Percentiles rank a stretch among this genome's conserved stretches.
Conservation (phyloP, 1,140 invertebrate genomes). For the Octopus sinensis region DNA sequence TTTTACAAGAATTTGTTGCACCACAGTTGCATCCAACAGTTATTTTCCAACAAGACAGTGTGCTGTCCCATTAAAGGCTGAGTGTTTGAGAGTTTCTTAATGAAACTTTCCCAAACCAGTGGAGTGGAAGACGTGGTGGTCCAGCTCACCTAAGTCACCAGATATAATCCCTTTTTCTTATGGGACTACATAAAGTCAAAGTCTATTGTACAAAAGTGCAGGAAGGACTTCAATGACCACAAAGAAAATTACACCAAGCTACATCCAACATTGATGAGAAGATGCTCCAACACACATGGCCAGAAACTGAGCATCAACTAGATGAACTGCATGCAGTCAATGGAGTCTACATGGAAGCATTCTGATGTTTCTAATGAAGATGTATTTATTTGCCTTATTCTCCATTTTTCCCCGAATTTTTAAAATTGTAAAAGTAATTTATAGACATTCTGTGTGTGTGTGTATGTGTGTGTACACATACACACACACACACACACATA, state of each 20-base stretch:
- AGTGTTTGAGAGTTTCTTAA: slow-evolving; percentile 2
- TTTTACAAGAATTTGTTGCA: neutral
- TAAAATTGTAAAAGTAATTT: neutral
- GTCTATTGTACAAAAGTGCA: slow-evolving; percentile 5
- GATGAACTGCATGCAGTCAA: neutral
- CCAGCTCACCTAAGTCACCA: neutral
- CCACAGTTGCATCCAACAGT: slow-evolving; percentile 1
- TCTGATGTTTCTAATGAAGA: slow-evolving; percentile 1
- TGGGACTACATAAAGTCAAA: neutral
- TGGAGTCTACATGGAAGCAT: neutral
- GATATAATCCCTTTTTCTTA: neutral
- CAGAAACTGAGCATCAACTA: neutral
- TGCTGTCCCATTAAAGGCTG: neutral
- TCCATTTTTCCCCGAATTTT: neutral
- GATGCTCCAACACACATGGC: neutral
- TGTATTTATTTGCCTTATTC: neutral
- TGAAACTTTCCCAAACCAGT: slow-evolving; percentile 4
- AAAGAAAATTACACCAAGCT: slow-evolving; percentile 4
- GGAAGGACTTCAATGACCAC: neutral
- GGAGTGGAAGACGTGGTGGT: neutral
- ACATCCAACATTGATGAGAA: neutral
- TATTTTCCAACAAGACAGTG: slow-evolving; percentile 1
- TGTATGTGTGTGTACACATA: too few species aligned
- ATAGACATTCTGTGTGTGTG: neutral
- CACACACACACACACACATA: too few species aligned